phyloP scores from a whole-genome alignment of 2,888 invertebrate genomes.

The Pseudococcus jackbeardsleyi region DNA sequence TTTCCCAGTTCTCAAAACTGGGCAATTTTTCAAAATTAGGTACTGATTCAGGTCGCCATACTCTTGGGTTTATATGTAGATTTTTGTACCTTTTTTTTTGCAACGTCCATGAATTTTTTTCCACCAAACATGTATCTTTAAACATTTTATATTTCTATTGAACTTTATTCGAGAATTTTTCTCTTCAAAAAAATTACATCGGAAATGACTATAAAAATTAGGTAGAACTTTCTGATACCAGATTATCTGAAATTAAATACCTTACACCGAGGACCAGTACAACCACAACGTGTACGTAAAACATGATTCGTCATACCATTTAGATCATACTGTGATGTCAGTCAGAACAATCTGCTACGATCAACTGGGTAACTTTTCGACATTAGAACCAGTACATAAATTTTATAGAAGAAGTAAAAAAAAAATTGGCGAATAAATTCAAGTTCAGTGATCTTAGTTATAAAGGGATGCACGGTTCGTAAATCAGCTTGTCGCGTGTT shows the following conservation, averaged over 20 bases:
- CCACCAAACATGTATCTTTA: no score
- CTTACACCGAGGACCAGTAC: no score
- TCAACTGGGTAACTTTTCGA: background rate
- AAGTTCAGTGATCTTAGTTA: background rate
- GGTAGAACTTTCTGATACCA: background rate
- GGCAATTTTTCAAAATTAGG: no score
- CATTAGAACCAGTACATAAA: background rate
- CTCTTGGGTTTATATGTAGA: no score
- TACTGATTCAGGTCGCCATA: no score
- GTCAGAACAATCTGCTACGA: background rate
- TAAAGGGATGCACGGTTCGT: conserved; percentile 33
- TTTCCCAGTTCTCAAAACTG: no score
- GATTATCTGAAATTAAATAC: background rate
- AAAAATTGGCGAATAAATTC: background rate
- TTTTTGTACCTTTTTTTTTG: no score
- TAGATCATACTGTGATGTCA: background rate
- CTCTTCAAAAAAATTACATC: no score
- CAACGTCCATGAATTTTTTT: no score
- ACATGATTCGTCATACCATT: background rate
- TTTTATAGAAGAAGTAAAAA: background rate
- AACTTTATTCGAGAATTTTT: no score
- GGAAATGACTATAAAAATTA: no score
- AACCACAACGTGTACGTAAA: background rate
- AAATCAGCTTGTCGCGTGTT: background rate
- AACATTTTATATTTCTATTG: no score